These are phyloP conservation scores for Panagrolaimus sp. DNA, from an alignment of 1,140 invertebrate genomes.

Conservation along the genomic window DNA sequence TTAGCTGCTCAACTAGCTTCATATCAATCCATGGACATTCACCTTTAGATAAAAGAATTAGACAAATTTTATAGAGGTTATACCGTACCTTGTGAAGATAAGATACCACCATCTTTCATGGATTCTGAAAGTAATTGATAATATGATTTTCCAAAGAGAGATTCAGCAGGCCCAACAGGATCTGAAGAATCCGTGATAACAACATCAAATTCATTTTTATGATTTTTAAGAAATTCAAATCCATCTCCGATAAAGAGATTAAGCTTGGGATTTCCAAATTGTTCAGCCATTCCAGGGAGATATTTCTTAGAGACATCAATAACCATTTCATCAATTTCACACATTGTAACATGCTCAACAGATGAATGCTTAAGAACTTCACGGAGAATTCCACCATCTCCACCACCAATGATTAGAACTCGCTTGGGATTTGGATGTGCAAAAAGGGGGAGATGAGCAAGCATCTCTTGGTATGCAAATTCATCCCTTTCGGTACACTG, in stretches of 20 bases:
- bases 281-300: conserved; percentile 80
- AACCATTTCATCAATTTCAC: conserved; percentile 86
- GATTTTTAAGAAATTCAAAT: conserved; percentile 84
- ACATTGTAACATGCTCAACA: conserved; percentile 79
- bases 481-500: conserved; percentile 76
- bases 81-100: conserved; percentile 79
- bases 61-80: too few species aligned
- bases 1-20: conserved; percentile 70
- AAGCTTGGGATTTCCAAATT: conserved; percentile 77
- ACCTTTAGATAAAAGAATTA: too few species aligned
- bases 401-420: conserved; percentile 91
- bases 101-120: conserved; percentile 74
- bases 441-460: conserved; percentile 83
- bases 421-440: conserved; percentile 79
- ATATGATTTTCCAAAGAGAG: conserved; percentile 73
- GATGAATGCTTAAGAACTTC: conserved; percentile 86
- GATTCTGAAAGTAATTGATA: conserved; percentile 78
- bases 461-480: conserved; percentile 88
- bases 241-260: conserved; percentile 82
- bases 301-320: conserved; percentile 83
- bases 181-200: conserved; percentile 98
- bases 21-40: conserved; percentile 79
- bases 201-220: conserved; percentile 81
- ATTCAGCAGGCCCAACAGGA: conserved; percentile 73
- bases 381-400: conserved; percentile 88